These are phyloP conservation scores for Hemicordylus capensis DNA, from an alignment of 2,113 vertebrate genomes.

Conservation along the genomic window DNA sequence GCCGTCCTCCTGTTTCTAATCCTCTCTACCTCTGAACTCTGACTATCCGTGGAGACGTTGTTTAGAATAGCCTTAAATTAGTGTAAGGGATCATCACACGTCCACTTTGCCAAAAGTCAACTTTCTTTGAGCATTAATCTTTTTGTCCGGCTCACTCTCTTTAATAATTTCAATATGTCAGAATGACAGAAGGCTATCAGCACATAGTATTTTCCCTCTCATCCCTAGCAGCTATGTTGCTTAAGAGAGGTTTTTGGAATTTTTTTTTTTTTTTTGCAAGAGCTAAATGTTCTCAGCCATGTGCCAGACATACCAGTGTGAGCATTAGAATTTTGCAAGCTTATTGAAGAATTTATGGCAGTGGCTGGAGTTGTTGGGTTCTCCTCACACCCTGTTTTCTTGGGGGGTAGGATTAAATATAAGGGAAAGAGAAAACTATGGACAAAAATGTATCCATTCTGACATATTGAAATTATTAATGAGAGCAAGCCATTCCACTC, in stretches of 20 bases:
- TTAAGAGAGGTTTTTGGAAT: constrained; percentile 49
- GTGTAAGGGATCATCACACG: not conserved
- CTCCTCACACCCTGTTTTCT: not conserved
- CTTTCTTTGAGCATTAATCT: not conserved
- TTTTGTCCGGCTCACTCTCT: not conserved
- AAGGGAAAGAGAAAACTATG: no score
- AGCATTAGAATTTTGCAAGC: not conserved
- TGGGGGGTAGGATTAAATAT: not conserved
- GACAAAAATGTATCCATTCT: no score
- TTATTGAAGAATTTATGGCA: not conserved
- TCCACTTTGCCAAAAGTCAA: not conserved
- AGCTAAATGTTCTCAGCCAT: not conserved
- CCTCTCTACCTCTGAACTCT: not conserved
- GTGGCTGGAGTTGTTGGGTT: not conserved
- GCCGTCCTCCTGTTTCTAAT: not conserved
- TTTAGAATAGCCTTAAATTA: not conserved
- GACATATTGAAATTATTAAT: no score
- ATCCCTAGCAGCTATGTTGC: not conserved
- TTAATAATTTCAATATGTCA: constrained; percentile 17
- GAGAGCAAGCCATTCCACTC: no score
- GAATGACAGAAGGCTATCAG: not conserved
- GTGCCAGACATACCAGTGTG: not conserved
- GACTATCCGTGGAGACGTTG: not conserved
- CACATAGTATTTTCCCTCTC: not conserved
- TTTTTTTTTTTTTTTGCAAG: not conserved